These are phyloP conservation scores for Sinocyclocheilus anophthalmus DNA, from an alignment of 2,113 vertebrate genomes.

Conservation along the genomic window DNA sequence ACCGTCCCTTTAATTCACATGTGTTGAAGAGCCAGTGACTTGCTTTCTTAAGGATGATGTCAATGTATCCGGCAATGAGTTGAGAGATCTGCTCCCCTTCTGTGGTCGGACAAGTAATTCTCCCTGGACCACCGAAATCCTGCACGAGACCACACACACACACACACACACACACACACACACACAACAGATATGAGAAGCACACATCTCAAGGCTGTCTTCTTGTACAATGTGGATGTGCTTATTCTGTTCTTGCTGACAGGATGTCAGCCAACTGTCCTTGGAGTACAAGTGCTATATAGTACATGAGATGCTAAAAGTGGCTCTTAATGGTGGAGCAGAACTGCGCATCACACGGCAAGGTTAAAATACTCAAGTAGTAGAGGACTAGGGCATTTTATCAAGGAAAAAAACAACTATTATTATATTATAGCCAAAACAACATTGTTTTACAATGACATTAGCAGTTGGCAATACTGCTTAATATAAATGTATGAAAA, in stretches of 20 bases:
- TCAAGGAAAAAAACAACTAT: not conserved
- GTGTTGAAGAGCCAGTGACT: constrained; percentile 50
- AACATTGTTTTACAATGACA: not conserved
- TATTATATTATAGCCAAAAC: not conserved
- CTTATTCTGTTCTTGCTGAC: not conserved
- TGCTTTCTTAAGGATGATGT: constrained; percentile 99
- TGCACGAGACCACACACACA: constrained; percentile 55
- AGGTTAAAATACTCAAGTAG: constrained; percentile 23
- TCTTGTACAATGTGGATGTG: not conserved
- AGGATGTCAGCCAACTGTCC: constrained; percentile 31
- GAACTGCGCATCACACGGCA: not conserved
- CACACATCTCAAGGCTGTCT: not conserved
- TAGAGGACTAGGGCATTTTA: not conserved
- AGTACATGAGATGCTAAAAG: constrained; percentile 12
- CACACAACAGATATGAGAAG: constrained; percentile 14
- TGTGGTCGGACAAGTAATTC: constrained; percentile 97
- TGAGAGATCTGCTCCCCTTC: constrained; percentile 99
- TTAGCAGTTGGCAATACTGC: not conserved
- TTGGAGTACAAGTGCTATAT: constrained; percentile 9
- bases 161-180: not conserved
- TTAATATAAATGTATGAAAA: not conserved
- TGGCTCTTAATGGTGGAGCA: constrained; percentile 20
- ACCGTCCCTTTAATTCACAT: not conserved
- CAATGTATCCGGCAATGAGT: constrained; percentile 97
- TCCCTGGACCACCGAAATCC: constrained; percentile 99